phyloP scores from a whole-genome alignment of 2,797 vertebrate species.

The Aplochiton taeniatus region DNA sequence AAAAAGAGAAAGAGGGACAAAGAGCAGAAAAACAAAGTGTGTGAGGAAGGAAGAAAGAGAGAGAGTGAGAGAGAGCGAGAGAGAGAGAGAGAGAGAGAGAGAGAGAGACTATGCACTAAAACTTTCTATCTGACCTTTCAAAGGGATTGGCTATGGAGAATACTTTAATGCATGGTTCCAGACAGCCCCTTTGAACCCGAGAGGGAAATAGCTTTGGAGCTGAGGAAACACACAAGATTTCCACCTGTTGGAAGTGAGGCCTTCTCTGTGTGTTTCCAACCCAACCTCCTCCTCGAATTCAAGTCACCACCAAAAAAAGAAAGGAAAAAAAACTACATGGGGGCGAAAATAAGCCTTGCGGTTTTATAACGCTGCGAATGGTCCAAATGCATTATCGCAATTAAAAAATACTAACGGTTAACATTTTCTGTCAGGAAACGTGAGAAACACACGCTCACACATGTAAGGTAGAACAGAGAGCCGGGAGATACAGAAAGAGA shows the following conservation, averaged over 20 bases:
- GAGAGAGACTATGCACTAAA: not conserved
- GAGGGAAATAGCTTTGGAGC: constrained; percentile 59
- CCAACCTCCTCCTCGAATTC: constrained; percentile 42
- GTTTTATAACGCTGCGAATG: too few species aligned
- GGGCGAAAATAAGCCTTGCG: not conserved
- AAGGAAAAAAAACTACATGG: not conserved
- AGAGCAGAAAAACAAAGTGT: not conserved
- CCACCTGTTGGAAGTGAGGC: constrained; percentile 59
- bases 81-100: not conserved
- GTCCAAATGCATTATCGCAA: constrained; percentile 18
- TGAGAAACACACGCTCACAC: not conserved
- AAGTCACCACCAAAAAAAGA: constrained; percentile 41
- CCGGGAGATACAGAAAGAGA: too few species aligned
- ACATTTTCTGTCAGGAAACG: constrained; percentile 23
- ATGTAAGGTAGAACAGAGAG: not conserved
- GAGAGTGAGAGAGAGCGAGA: not conserved
- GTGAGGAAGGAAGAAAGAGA: too few species aligned
- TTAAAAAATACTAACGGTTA: constrained; percentile 26
- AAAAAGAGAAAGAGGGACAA: not conserved
- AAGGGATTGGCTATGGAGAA: constrained; percentile 34
- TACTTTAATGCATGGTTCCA: constrained; percentile 48
- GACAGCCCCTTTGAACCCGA: constrained; percentile 47
- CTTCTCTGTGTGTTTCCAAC: constrained; percentile 48
- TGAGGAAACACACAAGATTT: constrained; percentile 48
- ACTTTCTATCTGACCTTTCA: constrained; percentile 48